Conservation (phyloP, 2,113 vertebrate species). For the Pica pica region DNA sequence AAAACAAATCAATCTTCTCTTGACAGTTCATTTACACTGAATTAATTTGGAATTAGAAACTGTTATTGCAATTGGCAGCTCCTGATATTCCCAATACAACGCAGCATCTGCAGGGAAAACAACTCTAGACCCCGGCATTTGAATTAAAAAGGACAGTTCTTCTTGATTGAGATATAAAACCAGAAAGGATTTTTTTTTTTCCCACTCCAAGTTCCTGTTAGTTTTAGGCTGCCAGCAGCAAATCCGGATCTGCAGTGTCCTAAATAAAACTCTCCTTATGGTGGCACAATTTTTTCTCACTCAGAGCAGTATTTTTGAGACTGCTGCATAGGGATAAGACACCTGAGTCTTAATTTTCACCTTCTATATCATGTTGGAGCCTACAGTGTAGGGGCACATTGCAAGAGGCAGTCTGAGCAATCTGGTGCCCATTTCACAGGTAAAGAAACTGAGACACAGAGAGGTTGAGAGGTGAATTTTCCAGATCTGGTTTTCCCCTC, state of each 20-base stretch:
- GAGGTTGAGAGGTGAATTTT: neutral
- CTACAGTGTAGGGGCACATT: accelerated
- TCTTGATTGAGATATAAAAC: slow-evolving; percentile 70
- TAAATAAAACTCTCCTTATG: neutral
- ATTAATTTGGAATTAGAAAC: slow-evolving; percentile 92
- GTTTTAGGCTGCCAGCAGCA: neutral
- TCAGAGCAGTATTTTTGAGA: neutral
- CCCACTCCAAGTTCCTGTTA: neutral
- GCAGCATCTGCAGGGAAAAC: slow-evolving; percentile 55
- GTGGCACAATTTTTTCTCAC: neutral
- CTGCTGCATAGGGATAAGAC: neutral
- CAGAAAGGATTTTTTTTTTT: slow-evolving; percentile 47
- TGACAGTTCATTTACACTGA: slow-evolving; percentile 96
- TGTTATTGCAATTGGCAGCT: slow-evolving; percentile 88
- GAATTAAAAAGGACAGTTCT: slow-evolving; percentile 81
- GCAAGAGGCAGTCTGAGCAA: neutral
- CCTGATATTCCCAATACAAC: slow-evolving; percentile 81
- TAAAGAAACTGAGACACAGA: neutral
- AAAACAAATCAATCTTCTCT: slow-evolving; percentile 88
- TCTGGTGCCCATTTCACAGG: neutral
- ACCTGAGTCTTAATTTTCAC: neutral
- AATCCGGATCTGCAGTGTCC: neutral
- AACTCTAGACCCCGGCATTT: slow-evolving; percentile 53
- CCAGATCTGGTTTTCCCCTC: neutral
- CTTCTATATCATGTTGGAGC: neutral